phyloP scores from a whole-genome alignment of 2,113 vertebrate species.

The Scophthalmus maximus region DNA sequence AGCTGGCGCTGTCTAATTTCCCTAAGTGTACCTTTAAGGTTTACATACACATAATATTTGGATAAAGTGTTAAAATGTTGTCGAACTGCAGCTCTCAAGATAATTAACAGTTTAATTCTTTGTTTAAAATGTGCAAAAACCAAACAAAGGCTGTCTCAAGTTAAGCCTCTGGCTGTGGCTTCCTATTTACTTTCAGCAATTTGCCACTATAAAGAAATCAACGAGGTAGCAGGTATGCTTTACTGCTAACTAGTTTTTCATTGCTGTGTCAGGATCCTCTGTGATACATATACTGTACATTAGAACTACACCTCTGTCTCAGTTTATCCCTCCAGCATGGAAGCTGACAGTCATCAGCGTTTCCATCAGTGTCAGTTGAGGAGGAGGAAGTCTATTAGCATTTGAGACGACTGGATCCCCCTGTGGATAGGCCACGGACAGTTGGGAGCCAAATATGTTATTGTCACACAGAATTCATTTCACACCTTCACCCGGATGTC shows the following conservation, averaged over 20 bases:
- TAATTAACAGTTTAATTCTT: not conserved
- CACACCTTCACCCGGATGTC: slow-evolving; percentile 53
- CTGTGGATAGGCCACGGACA: slow-evolving; percentile 30
- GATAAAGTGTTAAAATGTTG: not conserved
- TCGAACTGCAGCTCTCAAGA: not conserved
- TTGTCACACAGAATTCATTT: slow-evolving; percentile 57
- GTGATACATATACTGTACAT: too few relatives aligned
- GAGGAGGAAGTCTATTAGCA: slow-evolving; percentile 24
- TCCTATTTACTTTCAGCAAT: not conserved
- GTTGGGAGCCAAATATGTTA: slow-evolving; percentile 52
- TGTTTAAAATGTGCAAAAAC: not conserved
- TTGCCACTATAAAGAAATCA: not conserved
- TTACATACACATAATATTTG: not conserved
- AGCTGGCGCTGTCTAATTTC: too few relatives aligned
- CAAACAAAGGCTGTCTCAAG: not conserved
- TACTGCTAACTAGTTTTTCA: too few relatives aligned
- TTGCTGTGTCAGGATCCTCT: too few relatives aligned
- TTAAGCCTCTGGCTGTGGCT: not conserved
- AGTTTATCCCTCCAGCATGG: not conserved
- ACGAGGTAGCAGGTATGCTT: too few relatives aligned
- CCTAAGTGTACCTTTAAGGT: not conserved
- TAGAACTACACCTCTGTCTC: not conserved
- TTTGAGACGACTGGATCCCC: slow-evolving; percentile 35
- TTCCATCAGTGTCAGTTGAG: slow-evolving; percentile 33
- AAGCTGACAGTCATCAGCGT: slow-evolving; percentile 21